Evolutionary conservation across 2,113 vertebrate species (phyloP).

Genomic region (Leucopsar rothschildi): DNA sequence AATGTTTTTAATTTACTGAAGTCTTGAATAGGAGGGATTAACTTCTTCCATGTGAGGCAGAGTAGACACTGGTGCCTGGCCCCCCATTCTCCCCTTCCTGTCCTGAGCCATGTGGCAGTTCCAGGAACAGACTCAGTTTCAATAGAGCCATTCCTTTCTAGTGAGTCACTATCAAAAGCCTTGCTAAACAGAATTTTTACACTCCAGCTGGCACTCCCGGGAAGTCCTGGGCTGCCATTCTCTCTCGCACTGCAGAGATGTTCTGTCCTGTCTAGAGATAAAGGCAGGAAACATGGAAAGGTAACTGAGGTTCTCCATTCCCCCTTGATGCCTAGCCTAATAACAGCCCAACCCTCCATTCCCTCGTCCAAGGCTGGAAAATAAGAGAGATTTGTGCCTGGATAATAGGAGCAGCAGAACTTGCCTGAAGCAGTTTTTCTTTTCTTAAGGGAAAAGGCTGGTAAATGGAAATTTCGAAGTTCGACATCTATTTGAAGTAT

Average conservation of each 20-base stretch:
- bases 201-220: background rate
- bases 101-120: background rate
- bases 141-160: background rate
- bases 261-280: background rate
- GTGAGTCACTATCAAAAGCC: background rate
- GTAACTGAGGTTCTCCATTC: background rate
- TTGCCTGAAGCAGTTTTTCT: background rate
- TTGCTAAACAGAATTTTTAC: background rate
- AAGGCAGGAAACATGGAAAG: background rate
- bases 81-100: background rate
- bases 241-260: background rate
- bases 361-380: background rate
- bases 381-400: background rate
- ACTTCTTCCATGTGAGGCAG: background rate
- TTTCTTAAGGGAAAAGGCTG: background rate
- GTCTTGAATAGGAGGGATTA: background rate
- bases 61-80: background rate
- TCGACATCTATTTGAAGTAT: background rate
- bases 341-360: background rate
- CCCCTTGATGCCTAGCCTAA: background rate
- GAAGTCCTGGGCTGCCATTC: background rate
- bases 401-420: background rate
- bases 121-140: background rate
- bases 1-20: background rate
- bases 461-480: slow-evolving; percentile 16